Evolutionary conservation across 2,888 invertebrate genomes (phyloP), one percentile per base, ranked within the genome.

Genomic region (Ectropis crepuscularia): DNA sequence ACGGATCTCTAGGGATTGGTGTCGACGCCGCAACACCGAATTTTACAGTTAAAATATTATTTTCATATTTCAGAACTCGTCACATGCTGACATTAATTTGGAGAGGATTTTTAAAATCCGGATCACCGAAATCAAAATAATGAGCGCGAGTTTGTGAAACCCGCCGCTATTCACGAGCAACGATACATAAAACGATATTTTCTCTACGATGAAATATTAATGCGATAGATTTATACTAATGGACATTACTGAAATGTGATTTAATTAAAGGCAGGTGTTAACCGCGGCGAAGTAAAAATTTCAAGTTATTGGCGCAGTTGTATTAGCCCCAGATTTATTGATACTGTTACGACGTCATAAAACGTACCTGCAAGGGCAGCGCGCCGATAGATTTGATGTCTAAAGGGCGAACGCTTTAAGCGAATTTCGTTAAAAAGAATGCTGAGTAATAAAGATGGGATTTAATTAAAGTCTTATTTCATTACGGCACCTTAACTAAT

Each of bases 131-230:
- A 57, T 67, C 68, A 57, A 60, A 57, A 68, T 66, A 67, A 69
- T 74, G 65, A 65, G 66, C 66, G 71, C 60, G 73, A 74, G 74
- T 74, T 62, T 63, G 61, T 58, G 68, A 68, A 76, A 77, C 77
- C 71, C 77, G 75, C 69, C 75, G 76, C 77, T 77, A 82, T 82
- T 79, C 80, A 79, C 77, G 75, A 77, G 75, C 72, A 74, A 70
- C 70, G 38, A 59, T 41, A 46, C 50, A 59, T 16, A 41, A 38
- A 16, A 61, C 45, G 28, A 57, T 46, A 51, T 58, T 46, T 60
- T 48, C 28, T 41, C 61, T 50, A 16, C 10, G n/a, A 57, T 50
- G 47, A 46, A 45, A 62, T 48, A 59, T 51, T 43, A 42, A 51
- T 36, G 45, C 10, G 38, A 47, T 65, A 38, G 41, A 61, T 61